phyloP scores from a whole-genome alignment of 2,113 vertebrate genomes.

The Sturnus vulgaris region DNA sequence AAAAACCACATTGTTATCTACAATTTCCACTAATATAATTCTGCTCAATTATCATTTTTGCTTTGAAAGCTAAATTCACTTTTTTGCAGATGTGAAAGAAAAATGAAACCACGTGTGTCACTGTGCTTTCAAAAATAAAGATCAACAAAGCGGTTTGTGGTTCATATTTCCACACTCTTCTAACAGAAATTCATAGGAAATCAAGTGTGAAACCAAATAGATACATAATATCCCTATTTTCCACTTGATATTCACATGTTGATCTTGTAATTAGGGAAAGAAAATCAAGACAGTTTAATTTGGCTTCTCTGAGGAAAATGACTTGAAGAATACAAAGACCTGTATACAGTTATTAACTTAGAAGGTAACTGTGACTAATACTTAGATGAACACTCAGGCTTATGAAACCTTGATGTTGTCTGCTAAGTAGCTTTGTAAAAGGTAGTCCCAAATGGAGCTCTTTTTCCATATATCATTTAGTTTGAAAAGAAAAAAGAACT shows the following conservation, averaged over 20 bases:
- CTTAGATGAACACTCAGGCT: background rate
- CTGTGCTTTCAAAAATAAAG: background rate
- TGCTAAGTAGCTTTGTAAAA: background rate
- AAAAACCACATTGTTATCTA: constrained; percentile 76
- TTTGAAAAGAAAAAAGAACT: background rate
- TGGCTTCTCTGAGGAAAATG: background rate
- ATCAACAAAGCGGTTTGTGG: constrained; percentile 16
- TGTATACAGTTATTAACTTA: background rate
- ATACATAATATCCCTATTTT: background rate
- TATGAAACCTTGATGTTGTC: background rate
- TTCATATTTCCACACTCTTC: constrained; percentile 54
- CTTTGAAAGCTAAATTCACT: constrained; percentile 37
- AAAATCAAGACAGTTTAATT: background rate
- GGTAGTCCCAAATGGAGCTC: background rate
- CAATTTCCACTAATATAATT: constrained; percentile 45
- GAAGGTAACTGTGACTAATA: background rate
- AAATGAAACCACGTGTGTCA: background rate
- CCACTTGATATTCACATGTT: background rate
- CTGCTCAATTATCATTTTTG: constrained; percentile 49
- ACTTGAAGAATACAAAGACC: background rate
- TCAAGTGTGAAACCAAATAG: constrained; percentile 4
- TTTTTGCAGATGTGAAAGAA: constrained; percentile 46
- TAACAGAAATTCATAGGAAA: constrained; percentile 59
- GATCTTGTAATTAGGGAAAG: background rate
- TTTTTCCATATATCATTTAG: background rate